Conservation (phyloP, 2,888 invertebrate genomes). For the Drosophila ezoana region DNA sequence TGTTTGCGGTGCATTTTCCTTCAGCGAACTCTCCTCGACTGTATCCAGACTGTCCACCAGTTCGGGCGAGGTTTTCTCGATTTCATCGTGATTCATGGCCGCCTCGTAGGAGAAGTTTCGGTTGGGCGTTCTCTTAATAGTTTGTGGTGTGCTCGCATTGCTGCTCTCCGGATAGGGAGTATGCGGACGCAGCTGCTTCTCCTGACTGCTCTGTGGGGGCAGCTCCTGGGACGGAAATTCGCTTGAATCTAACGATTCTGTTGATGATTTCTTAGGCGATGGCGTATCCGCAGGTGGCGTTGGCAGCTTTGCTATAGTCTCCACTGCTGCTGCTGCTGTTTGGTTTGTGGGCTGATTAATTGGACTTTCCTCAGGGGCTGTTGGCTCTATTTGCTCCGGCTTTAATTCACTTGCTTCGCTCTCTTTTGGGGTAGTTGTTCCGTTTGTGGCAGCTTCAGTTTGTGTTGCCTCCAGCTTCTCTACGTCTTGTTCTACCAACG, state of each 20-base stretch:
- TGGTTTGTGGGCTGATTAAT: background rate
- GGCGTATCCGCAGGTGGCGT: slow-evolving; percentile 52
- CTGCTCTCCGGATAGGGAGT: slow-evolving; percentile 83
- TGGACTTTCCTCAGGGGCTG: slow-evolving; percentile 60
- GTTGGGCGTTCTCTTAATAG: slow-evolving; percentile 71
- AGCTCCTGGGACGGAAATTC: slow-evolving; percentile 62
- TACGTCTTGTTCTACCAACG: slow-evolving; percentile 1
- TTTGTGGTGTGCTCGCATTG: slow-evolving; percentile 68
- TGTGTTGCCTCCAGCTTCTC: background rate
- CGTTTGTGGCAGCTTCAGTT: background rate
- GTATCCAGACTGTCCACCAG: slow-evolving; percentile 79
- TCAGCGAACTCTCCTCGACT: slow-evolving; percentile 56
- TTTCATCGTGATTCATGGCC: slow-evolving; percentile 73
- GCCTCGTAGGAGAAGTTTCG: slow-evolving; percentile 81
- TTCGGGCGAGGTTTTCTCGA: slow-evolving; percentile 77
- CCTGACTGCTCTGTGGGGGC: slow-evolving; percentile 45
- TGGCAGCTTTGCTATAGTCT: slow-evolving; percentile 44
- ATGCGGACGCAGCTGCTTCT: slow-evolving; percentile 76
- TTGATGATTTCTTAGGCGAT: slow-evolving; percentile 62
- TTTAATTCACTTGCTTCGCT: background rate
- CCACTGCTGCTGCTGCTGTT: slow-evolving; percentile 3
- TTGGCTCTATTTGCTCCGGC: slow-evolving; percentile 28
- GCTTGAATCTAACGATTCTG: slow-evolving; percentile 65
- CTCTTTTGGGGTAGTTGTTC: slow-evolving; percentile 5
- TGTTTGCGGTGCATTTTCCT: slow-evolving; percentile 35